phyloP scores from a whole-genome alignment of 1,140 invertebrate species.

The Pomacea maculata region DNA sequence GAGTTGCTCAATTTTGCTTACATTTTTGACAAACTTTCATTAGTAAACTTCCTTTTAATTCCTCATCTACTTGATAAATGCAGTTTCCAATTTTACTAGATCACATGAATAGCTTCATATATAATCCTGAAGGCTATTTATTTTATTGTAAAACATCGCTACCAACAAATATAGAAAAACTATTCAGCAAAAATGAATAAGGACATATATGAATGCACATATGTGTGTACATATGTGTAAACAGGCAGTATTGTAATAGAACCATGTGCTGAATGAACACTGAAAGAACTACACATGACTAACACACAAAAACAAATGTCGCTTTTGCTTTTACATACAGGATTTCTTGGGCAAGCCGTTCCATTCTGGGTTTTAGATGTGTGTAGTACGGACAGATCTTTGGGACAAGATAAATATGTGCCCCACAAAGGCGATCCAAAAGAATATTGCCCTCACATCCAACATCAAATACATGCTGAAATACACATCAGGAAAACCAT shows the following conservation, averaged over 20 bases:
- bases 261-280: neutral
- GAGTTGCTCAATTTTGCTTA: too few relatives aligned
- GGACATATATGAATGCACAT: neutral
- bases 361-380: conserved; percentile 50
- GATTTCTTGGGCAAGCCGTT: conserved; percentile 45
- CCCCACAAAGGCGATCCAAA: conserved; percentile 50
- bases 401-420: conserved; percentile 54
- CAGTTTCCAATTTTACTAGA: too few relatives aligned
- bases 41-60: too few relatives aligned
- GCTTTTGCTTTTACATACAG: conserved; percentile 26
- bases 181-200: too few relatives aligned
- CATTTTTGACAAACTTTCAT: too few relatives aligned
- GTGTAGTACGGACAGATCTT: conserved; percentile 39
- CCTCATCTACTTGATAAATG: too few relatives aligned
- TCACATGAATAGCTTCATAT: too few relatives aligned
- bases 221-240: neutral
- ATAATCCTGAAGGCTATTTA: too few relatives aligned
- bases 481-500: neutral
- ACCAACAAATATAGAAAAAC: too few relatives aligned
- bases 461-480: conserved; percentile 36
- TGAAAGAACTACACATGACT: neutral
- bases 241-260: neutral
- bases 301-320: neutral
- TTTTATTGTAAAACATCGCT: too few relatives aligned
- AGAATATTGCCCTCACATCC: conserved; percentile 55